Evolutionary conservation across 2,888 invertebrate species (phyloP).

Genomic region (Adelphocoris suturalis): DNA sequence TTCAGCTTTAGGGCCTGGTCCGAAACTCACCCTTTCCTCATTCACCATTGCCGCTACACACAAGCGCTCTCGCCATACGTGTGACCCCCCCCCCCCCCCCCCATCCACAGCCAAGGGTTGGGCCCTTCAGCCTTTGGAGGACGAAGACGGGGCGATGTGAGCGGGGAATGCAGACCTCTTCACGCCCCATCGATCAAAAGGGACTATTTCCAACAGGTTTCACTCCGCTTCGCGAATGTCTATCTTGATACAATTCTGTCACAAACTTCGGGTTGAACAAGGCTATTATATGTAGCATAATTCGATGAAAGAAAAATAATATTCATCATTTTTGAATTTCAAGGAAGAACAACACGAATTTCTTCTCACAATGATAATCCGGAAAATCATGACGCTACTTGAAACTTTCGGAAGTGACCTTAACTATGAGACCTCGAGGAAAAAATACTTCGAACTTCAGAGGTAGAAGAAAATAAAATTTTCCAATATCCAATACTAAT

Average conservation of each 20-base stretch:
- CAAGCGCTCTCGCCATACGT: not conserved
- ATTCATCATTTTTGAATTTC: too few relatives aligned
- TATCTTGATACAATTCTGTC: constrained; percentile 43
- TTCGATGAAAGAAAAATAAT: not conserved
- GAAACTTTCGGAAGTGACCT: too few relatives aligned
- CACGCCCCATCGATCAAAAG: constrained; percentile 51
- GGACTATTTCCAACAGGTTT: constrained; percentile 50
- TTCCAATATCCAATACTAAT: too few relatives aligned
- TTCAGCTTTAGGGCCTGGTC: not conserved
- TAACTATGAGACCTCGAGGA: too few relatives aligned
- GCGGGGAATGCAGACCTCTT: constrained; percentile 50
- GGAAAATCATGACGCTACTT: too few relatives aligned
- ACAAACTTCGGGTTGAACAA: not conserved
- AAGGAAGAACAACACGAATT: too few relatives aligned
- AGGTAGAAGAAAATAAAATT: too few relatives aligned
- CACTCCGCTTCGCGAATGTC: constrained; percentile 17
- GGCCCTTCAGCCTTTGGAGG: constrained; percentile 24
- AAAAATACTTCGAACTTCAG: too few relatives aligned
- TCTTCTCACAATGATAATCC: too few relatives aligned
- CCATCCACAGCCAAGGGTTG: too few relatives aligned
- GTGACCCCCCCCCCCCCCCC: not conserved
- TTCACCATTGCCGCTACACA: not conserved
- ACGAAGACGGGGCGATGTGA: not conserved
- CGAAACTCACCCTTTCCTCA: not conserved
- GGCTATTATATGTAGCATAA: not conserved